Evolutionary conservation across 2,113 vertebrate genomes (phyloP).

Genomic region (Labeo rohita): DNA sequence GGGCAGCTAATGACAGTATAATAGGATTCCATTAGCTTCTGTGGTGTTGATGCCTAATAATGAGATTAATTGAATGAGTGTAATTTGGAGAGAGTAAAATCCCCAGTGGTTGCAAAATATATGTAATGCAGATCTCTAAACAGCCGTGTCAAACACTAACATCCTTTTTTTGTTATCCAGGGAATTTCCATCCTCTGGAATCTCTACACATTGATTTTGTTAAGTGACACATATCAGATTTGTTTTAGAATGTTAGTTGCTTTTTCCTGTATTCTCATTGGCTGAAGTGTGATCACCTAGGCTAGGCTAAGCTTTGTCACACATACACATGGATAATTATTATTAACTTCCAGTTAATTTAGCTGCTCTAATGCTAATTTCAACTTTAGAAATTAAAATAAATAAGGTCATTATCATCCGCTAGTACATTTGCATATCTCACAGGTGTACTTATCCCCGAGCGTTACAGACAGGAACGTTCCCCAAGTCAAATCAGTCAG

Average conservation of each 20-base stretch:
- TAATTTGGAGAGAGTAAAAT: conserved; percentile 75
- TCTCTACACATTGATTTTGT: conserved; percentile 59
- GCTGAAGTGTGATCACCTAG: conserved; percentile 62
- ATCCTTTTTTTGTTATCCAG: conserved; percentile 73
- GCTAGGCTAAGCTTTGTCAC: conserved; percentile 62
- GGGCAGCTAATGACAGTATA: conserved; percentile 72
- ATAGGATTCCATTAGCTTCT: conserved; percentile 76
- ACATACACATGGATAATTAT: conserved; percentile 64
- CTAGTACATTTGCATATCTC: conserved; percentile 79
- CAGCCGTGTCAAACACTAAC: conserved; percentile 69
- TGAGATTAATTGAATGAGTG: conserved; percentile 79
- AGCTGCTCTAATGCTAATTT: conserved; percentile 77
- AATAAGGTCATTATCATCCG: conserved; percentile 80
- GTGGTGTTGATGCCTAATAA: conserved; percentile 77
- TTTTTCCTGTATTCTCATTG: background rate
- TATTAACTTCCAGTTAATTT: conserved; percentile 79
- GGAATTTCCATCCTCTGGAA: conserved; percentile 74
- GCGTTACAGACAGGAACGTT: conserved; percentile 67
- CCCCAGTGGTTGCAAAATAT: conserved; percentile 75
- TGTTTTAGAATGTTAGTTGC: conserved; percentile 66
- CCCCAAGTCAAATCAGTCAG: conserved; percentile 73
- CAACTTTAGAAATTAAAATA: conserved; percentile 79
- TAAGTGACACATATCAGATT: conserved; percentile 67
- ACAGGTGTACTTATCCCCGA: conserved; percentile 79
- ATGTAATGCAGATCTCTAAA: conserved; percentile 77